A percentile compares a stretch with the other conserved stretches of the same genome.
phyloP scores from a whole-genome alignment of 2,888 invertebrate species.

The Hetaerina titia region DNA sequence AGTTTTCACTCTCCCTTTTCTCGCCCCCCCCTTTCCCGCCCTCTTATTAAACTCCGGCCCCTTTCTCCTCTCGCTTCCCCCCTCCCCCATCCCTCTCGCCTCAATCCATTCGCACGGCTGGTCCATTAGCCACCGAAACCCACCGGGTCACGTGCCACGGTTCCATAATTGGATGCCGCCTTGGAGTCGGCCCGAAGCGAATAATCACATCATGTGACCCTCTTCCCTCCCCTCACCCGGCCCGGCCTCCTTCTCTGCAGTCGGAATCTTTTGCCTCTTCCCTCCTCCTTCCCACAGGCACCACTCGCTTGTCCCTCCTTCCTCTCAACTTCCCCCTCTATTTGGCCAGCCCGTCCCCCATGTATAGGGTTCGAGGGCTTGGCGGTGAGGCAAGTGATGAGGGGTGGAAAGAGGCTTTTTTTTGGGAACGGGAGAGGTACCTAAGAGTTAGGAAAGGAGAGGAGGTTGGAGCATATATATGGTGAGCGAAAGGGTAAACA shows the following conservation, averaged over 20 bases:
- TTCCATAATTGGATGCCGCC: conserved; percentile 65
- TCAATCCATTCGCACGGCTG: conserved; percentile 47
- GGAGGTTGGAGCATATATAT: background rate
- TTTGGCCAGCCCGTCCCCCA: background rate
- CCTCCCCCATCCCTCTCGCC: background rate
- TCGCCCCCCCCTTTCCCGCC: background rate
- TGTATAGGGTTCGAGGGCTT: background rate
- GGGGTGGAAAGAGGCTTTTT: conserved; percentile 16
- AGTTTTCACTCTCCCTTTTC: background rate
- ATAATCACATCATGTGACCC: conserved; percentile 65
- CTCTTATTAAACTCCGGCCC: background rate
- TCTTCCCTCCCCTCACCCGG: background rate
- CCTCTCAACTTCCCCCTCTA: background rate
- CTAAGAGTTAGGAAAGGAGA: background rate
- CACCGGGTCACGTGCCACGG: conserved; percentile 54
- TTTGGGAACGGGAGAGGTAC: background rate
- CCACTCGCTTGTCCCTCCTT: background rate
- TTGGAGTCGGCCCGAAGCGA: conserved; percentile 39
- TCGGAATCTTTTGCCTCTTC: background rate
- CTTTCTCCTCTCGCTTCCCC: background rate
- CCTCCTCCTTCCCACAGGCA: background rate
- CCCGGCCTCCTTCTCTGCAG: background rate
- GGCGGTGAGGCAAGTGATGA: background rate
- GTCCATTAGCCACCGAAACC: conserved; percentile 54
- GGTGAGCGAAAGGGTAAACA: no score